These are phyloP conservation scores for Globodera rostochiensis DNA, from an alignment of 1,140 invertebrate genomes.

Conservation along the genomic window DNA sequence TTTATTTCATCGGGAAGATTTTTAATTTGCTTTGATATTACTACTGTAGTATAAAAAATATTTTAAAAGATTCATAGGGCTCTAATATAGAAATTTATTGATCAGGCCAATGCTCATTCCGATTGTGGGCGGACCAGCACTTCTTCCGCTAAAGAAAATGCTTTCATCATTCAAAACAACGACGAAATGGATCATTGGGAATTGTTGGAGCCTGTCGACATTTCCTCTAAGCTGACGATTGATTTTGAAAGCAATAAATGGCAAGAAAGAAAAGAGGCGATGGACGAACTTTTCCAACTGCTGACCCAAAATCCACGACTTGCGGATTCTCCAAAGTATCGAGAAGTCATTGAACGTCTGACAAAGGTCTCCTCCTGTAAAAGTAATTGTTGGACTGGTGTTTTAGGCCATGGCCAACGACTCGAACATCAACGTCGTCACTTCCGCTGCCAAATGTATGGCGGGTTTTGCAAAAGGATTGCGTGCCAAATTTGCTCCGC, in stretches of 20 bases:
- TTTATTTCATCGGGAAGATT: no score
- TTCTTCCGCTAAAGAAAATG: no score
- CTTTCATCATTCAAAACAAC: no score
- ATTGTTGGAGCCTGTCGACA: constrained; percentile 85
- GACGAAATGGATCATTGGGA: constrained; percentile 82
- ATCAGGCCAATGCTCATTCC: no score
- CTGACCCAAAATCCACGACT: constrained; percentile 75
- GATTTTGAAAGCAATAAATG: constrained; percentile 96
- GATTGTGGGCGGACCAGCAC: no score
- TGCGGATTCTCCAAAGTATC: constrained; percentile 71
- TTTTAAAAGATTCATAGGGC: no score
- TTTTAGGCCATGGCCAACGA: constrained; percentile 78
- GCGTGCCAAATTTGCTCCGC: constrained; percentile 82
- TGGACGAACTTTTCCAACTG: constrained; percentile 78
- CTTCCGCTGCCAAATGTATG: constrained; percentile 82
- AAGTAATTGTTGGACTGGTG: neutral
- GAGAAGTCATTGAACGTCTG: constrained; percentile 78
- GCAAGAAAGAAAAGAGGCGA: constrained; percentile 88
- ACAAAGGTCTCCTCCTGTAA: constrained; percentile 74
- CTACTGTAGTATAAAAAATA: no score
- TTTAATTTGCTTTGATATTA: no score
- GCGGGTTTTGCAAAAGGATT: constrained; percentile 81
- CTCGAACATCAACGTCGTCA: constrained; percentile 89
- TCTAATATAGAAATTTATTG: no score
- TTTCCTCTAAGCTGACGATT: constrained; percentile 86